A percentile compares a stretch with the other conserved stretches of the same genome.
These are phyloP conservation scores for Corythaeola cristata DNA, from an alignment of 2,113 vertebrate species.

Conservation along the genomic window DNA sequence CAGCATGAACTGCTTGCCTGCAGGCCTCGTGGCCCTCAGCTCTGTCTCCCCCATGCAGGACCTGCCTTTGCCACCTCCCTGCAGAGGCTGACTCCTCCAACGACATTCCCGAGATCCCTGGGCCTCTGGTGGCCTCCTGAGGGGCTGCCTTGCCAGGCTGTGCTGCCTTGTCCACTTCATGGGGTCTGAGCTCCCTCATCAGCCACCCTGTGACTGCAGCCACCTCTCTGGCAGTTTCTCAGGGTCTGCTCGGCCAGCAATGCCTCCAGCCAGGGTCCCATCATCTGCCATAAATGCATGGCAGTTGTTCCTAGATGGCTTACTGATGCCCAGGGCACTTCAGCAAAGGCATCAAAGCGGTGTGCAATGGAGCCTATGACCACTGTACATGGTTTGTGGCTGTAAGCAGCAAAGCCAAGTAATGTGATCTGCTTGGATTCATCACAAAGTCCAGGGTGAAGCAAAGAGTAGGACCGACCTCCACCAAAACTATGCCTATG, in stretches of 20 bases:
- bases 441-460: neutral
- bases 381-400: fast-evolving
- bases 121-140: fast-evolving
- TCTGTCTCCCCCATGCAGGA: fast-evolving
- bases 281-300: neutral
- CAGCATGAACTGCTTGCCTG: fast-evolving
- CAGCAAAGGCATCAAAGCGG: neutral
- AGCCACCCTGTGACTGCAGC: fast-evolving
- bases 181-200: neutral
- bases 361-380: neutral
- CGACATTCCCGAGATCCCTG: fast-evolving
- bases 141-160: fast-evolving
- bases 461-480: neutral
- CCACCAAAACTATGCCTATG: neutral
- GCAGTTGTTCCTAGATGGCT: neutral
- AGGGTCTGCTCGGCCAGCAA: neutral
- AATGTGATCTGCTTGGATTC: neutral
- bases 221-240: neutral
- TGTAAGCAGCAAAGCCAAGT: neutral
- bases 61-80: neutral
- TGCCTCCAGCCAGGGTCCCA: fast-evolving
- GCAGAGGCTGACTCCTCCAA: fast-evolving
- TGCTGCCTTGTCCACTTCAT: fast-evolving
- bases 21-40: fast-evolving
- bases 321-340: neutral